Percentiles rank a stretch among this genome's conserved stretches.
Evolutionary conservation across 2,113 vertebrate species (phyloP).

Genomic region (Nerophis ophidion): DNA sequence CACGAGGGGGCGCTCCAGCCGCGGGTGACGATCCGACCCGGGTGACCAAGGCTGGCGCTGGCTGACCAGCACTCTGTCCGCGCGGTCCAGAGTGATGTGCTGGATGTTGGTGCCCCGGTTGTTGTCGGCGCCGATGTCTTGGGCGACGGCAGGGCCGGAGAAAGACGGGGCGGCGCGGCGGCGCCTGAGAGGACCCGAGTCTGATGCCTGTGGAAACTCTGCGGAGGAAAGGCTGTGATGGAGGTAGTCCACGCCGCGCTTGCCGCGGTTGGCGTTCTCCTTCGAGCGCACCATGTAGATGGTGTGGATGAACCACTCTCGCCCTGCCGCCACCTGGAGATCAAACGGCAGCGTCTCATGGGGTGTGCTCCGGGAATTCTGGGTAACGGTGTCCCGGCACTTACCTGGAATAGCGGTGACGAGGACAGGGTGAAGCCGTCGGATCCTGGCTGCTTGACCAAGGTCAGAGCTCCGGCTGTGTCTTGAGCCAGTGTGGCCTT

Average conservation of each 20-base stretch:
- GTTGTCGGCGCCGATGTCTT: constrained; percentile 59
- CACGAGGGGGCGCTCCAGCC: constrained; percentile 55
- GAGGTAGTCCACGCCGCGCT: constrained; percentile 66
- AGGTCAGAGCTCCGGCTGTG: constrained; percentile 53
- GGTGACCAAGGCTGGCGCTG: constrained; percentile 62
- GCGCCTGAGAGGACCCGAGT: not conserved
- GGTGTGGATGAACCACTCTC: constrained; percentile 71
- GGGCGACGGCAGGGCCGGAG: constrained; percentile 10
- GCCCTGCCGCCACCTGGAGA: constrained; percentile 67
- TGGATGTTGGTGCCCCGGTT: constrained; percentile 73
- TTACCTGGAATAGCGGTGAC: constrained; percentile 71
- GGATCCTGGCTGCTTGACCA: constrained; percentile 64
- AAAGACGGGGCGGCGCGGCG: constrained; percentile 48
- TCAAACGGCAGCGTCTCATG: not conserved
- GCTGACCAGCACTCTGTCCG: constrained; percentile 55
- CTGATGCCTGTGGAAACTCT: constrained; percentile 13
- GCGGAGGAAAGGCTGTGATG: constrained; percentile 44
- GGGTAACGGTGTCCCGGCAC: not conserved
- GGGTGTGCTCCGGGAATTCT: not conserved
- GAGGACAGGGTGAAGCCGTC: constrained; percentile 69
- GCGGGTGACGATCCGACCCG: constrained; percentile 10
- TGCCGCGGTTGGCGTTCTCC: constrained; percentile 62
- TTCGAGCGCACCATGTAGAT: constrained; percentile 65
- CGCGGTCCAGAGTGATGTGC: constrained; percentile 62
- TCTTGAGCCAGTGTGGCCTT: constrained; percentile 65